Evolutionary conservation across 2,113 vertebrate genomes (phyloP).

Genomic region (Archilochus colubris): DNA sequence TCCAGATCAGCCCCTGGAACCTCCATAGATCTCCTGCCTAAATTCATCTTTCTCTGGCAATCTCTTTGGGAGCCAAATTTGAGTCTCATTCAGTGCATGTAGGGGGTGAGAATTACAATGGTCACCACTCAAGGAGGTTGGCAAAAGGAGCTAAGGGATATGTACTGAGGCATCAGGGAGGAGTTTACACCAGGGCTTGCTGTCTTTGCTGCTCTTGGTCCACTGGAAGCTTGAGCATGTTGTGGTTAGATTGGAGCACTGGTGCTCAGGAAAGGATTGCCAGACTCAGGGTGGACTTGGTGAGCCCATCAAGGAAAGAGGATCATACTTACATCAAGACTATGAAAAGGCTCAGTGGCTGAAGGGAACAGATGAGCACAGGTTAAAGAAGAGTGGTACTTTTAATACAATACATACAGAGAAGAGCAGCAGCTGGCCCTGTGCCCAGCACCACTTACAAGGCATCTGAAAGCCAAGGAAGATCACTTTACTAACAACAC

Average conservation of each 20-base stretch:
- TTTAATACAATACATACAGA: neutral
- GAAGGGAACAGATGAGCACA: neutral
- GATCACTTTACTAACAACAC: constrained; percentile 25
- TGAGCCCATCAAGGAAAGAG: neutral
- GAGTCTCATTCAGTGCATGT: neutral
- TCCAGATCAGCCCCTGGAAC: neutral
- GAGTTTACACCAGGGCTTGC: neutral
- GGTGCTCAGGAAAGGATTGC: neutral
- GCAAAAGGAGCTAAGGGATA: neutral
- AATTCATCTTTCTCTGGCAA: neutral
- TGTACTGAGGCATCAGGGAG: rapidly evolving
- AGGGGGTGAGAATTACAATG: neutral
- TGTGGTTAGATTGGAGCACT: neutral
- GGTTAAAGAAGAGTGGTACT: constrained; percentile 13
- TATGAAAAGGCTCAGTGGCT: neutral
- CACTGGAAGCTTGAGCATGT: neutral
- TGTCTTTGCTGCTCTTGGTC: neutral
- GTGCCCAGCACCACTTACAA: neutral
- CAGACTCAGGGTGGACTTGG: neutral
- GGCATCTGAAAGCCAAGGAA: neutral
- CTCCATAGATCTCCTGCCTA: neutral
- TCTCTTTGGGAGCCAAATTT: neutral
- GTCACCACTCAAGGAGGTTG: neutral
- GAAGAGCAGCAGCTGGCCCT: constrained; percentile 32
- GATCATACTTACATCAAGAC: neutral